Base-by-base conservation (phyloP, 2,113 vertebrate species). In the Cairina moschata region DNA sequence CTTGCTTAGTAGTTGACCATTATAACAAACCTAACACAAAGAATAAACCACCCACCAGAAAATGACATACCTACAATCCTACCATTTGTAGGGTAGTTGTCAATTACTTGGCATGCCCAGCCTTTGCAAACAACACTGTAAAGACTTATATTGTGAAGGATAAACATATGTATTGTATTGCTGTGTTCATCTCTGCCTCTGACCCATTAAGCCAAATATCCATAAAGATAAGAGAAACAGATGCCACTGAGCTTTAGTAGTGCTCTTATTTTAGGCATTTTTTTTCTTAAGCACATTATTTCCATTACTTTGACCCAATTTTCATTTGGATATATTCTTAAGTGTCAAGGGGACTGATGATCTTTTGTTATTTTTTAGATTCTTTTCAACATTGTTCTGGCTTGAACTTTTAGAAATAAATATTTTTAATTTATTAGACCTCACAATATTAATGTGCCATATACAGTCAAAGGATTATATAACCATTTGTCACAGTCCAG, bases 181-280 rank as follows among this genome's bases (percentile, higher is more conserved):
- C 34, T 58, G 29, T 77, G 66, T 67, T 60, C 56, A 63, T 52
- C 48, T 94, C 80, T 87, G 83, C 26, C 56, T 74, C 74, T 90
- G 86, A 93, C 80, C 92, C 69, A 46, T 94, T 83, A 89, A 93
- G 52, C 62, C 73, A 66, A 29, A 46, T 62, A 56, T 76, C 46
- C 62, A 54, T 69, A 88, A 72, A 79, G 48, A 73, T 50, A 90
- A 94, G 38, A 60, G 18, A 71, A 81, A 72, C 42, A 83, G 69
- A 75, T 88, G 34, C 9, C 11, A 40, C 38, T 67, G 65, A 90
- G 59, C 40, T 84, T 92, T 76, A 84, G 59, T 89, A 42, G 13
- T 86, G 29, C 28, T 93, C 7, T 90, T 78, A 28, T 46, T 86
- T 90, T 13, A 50, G 34, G 17, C 88, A 36, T 91, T 91, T 54